These are phyloP conservation scores for Protobothrops mucrosquamatus DNA, from an alignment of 2,113 vertebrate species.

Conservation along the genomic window DNA sequence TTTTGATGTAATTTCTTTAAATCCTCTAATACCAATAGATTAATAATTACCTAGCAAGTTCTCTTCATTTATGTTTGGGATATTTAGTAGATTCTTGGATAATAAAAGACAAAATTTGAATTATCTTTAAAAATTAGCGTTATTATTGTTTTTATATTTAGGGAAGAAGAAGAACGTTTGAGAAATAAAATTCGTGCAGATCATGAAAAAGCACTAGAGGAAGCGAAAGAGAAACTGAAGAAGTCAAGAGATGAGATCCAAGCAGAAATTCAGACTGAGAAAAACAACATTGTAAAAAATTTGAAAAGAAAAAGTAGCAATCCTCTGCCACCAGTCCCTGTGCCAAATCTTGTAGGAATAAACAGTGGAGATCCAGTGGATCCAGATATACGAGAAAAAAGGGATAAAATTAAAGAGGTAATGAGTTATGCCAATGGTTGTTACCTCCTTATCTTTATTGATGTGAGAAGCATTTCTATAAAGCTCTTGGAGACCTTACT, in stretches of 20 bases:
- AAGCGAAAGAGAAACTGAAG: slow-evolving; percentile 96
- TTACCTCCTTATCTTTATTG: background rate
- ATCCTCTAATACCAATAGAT: background rate
- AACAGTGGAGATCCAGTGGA: slow-evolving; percentile 88
- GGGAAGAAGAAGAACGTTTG: slow-evolving; percentile 96
- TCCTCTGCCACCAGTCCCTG: slow-evolving; percentile 85
- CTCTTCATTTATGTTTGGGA: background rate
- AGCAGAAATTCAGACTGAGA: slow-evolving; percentile 97
- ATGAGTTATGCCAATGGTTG: slow-evolving; percentile 19
- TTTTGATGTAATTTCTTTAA: background rate
- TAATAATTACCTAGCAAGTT: background rate
- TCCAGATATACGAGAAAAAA: slow-evolving; percentile 84
- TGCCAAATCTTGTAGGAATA: slow-evolving; percentile 90
- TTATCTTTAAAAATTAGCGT: slow-evolving; percentile 36
- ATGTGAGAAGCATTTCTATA: background rate
- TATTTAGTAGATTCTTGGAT: background rate
- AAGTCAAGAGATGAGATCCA: slow-evolving; percentile 91
- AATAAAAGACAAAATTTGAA: background rate
- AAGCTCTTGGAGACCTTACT: background rate
- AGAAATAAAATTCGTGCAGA: slow-evolving; percentile 96
- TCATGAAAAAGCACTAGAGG: slow-evolving; percentile 94
- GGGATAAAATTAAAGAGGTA: slow-evolving; percentile 98
- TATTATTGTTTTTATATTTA: slow-evolving; percentile 63
- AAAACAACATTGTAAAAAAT: slow-evolving; percentile 87
- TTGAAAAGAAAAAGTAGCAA: slow-evolving; percentile 84